Base-by-base conservation (phyloP, 1,140 invertebrate genomes). In the Paraescarpia echinospica region DNA sequence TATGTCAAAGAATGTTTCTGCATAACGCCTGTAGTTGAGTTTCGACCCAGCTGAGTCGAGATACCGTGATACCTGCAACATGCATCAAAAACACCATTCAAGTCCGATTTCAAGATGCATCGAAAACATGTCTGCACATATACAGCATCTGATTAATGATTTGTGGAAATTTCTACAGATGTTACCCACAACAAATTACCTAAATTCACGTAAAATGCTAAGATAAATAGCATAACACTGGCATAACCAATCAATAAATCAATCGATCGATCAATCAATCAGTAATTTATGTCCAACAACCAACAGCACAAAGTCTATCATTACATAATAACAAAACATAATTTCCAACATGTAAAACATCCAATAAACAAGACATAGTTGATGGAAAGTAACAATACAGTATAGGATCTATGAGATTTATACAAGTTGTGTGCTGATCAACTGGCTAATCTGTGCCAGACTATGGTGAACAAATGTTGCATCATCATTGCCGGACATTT, bases 1-100 rank as follows among this genome's bases (percentile, higher is more conserved):
- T 96, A 99, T 98, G 96, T 99, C 99, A 97, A 99, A 99, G 93
- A 99, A 97, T 95, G 98, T 98, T 97, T 99, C 99, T 94, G 98
- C 98, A 97, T 99, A 99, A 94, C 98, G 98, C 95, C 98, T 97
- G 96, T 99, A 99, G 96, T 99, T 98, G 95, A 99, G 97, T 97
- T 99, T 99, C 94, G 98, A 98, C 94, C 98, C 98, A 95, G 98
- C 98, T 94, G 97, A 97, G 96, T 99, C 98, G 96, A 99, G 97
- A 97, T 97, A 99, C 96, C 99, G 99, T 96, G 97, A 98, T 94
- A 99, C 98, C 95, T 96, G 93, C 9, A 77, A 77, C 59, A 77
- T 18, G 27, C 59, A 18, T 77, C 59, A 91, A 35, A 91, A 41
- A 91, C 90, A 91, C 35, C 31, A 91, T 91, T 8, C 1, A 34